Conservation (phyloP, 2,797 vertebrate species). For the Linurgus olivaceus region DNA sequence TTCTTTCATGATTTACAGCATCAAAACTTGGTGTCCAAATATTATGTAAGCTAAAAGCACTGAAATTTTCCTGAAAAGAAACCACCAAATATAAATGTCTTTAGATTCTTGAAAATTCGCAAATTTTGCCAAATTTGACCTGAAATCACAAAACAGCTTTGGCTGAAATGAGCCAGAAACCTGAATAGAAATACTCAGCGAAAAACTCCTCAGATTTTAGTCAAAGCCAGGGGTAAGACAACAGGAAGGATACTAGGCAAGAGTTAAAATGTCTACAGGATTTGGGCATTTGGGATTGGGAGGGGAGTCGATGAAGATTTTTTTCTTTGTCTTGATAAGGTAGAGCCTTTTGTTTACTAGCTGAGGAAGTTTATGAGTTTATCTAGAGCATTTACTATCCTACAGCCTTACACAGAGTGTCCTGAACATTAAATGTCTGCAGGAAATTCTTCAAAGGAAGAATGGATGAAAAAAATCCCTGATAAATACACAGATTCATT, state of each 20-base stretch:
- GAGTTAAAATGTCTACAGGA: neutral
- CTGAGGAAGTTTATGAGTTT: neutral
- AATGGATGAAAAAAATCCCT: neutral
- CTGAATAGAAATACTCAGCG: neutral
- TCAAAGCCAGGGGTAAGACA: neutral
- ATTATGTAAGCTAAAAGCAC: neutral
- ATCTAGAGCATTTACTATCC: neutral
- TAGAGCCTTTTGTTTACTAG: neutral
- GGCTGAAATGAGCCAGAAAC: neutral
- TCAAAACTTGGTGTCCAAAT: neutral
- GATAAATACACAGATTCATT: neutral
- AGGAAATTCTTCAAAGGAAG: neutral
- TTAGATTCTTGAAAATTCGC: neutral
- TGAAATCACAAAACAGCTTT: neutral
- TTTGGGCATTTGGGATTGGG: neutral
- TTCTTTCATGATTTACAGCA: neutral
- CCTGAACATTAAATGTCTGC: neutral
- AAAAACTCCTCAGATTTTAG: neutral
- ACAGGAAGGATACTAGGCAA: neutral
- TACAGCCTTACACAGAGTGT: neutral
- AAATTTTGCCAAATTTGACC: neutral
- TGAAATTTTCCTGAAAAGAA: neutral
- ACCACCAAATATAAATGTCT: accelerated
- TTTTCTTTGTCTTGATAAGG: neutral
- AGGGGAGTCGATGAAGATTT: accelerated